Evolutionary conservation across 2,888 invertebrate species (phyloP).

Genomic region (Meandrusa payeni): DNA sequence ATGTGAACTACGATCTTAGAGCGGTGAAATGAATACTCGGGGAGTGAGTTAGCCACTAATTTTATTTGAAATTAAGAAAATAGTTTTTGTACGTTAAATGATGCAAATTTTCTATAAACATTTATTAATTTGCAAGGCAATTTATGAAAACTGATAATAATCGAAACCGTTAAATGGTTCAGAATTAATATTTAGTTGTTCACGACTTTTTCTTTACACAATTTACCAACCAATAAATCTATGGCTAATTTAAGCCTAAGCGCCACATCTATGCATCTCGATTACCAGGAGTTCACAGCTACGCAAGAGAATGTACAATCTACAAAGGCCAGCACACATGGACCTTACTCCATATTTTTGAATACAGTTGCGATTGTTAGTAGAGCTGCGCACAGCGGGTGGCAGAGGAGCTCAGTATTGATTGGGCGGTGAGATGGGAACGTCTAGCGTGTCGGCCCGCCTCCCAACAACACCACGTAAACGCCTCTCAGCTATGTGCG

Average conservation of each 20-base stretch:
- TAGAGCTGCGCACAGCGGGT: slow-evolving; percentile 41
- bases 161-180: too few relatives aligned
- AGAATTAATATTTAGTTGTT: too few relatives aligned
- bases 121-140: too few relatives aligned
- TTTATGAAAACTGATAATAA: too few relatives aligned
- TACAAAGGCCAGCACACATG: slow-evolving; percentile 45
- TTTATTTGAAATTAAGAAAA: too few relatives aligned
- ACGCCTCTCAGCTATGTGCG: slow-evolving; percentile 70
- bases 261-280: slow-evolving; percentile 44
- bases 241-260: too few relatives aligned
- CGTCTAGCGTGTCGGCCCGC: slow-evolving; percentile 70
- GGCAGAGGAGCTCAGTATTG: slow-evolving; percentile 60
- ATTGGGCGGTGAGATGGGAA: slow-evolving; percentile 70
- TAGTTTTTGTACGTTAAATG: too few relatives aligned
- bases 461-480: slow-evolving; percentile 64
- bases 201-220: too few relatives aligned
- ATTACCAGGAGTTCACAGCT: slow-evolving; percentile 61
- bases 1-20: background rate
- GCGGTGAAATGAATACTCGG: too few relatives aligned
- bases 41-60: too few relatives aligned
- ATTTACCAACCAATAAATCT: too few relatives aligned
- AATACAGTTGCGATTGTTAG: slow-evolving; percentile 41
- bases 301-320: slow-evolving; percentile 43
- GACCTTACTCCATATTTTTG: slow-evolving; percentile 44
- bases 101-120: too few relatives aligned